phyloP scores from a whole-genome alignment of 2,113 vertebrate species.

The Cyanoliseus patagonus region DNA sequence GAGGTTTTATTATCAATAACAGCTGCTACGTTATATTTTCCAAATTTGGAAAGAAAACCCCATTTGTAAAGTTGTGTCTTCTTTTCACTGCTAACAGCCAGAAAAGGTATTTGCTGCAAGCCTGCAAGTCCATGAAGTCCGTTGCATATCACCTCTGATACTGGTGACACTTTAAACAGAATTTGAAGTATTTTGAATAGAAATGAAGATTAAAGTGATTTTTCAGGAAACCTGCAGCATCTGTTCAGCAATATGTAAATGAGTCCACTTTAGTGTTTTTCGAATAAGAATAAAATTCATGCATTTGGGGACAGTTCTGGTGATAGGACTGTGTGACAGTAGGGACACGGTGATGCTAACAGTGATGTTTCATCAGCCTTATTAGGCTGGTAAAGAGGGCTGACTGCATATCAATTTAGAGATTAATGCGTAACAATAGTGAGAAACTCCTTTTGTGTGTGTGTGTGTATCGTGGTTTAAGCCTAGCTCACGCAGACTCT shows the following conservation, averaged over 20 bases:
- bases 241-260: background rate
- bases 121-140: background rate
- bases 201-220: background rate
- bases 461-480: background rate
- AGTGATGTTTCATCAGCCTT: background rate
- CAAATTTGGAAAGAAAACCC: background rate
- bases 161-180: background rate
- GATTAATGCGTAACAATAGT: background rate
- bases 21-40: background rate
- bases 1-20: background rate
- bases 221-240: background rate
- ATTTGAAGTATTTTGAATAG: background rate
- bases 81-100: background rate
- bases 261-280: background rate
- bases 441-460: background rate
- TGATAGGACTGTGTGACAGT: background rate
- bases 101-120: background rate
- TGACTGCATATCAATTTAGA: background rate
- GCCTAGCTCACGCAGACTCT: no score
- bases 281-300: background rate
- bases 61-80: background rate
- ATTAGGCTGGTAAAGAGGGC: background rate
- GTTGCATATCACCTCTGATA: background rate
- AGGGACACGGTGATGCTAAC: background rate
- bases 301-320: background rate